Evolutionary conservation across 30 jellyfish, hydroid and myxozoan species (phyloP).

Genomic region (Phacellophora camtschatica): DNA sequence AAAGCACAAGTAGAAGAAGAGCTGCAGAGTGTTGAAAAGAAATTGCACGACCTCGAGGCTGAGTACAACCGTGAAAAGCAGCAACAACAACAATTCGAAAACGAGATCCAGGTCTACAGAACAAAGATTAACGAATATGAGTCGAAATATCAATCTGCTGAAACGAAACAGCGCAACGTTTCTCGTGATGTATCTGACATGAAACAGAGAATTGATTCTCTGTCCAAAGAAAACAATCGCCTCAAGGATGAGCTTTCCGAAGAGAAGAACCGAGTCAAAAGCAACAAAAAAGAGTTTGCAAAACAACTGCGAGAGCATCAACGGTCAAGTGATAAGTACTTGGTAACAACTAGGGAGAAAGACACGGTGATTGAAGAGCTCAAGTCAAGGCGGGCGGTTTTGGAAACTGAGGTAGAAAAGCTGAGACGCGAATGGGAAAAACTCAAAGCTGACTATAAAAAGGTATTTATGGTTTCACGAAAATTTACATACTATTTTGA

Average conservation of each 20-base stretch:
- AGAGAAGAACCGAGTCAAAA: constrained; percentile 69
- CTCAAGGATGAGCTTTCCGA: constrained; percentile 78
- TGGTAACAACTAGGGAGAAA: constrained; percentile 69
- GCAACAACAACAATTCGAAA: constrained; percentile 58
- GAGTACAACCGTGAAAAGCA: constrained; percentile 52
- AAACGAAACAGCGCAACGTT: constrained; percentile 63
- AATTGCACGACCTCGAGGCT: constrained; percentile 62
- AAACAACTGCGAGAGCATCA: constrained; percentile 86
- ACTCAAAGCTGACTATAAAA: constrained; percentile 87
- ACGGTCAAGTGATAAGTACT: constrained; percentile 69
- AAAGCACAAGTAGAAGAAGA: constrained; percentile 76
- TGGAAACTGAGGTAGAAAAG: constrained; percentile 92
- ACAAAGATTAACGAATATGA: constrained; percentile 70
- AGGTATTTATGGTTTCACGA: constrained; percentile 35
- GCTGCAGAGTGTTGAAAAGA: constrained; percentile 58
- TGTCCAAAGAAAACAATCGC: constrained; percentile 70
- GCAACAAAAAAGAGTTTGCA: constrained; percentile 83
- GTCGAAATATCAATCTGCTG: constrained; percentile 49
- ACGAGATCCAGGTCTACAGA: constrained; percentile 63
- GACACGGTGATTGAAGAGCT: constrained; percentile 87
- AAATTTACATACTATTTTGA: neutral
- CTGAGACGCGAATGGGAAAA: constrained; percentile 87
- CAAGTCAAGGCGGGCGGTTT: constrained; percentile 68
- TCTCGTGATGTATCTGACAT: constrained; percentile 66
- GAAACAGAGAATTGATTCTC: constrained; percentile 70